Evolutionary conservation across 1,140 invertebrate species (phyloP), one percentile per base, ranked within the genome.

Genomic region (Pseudomyrmex pallidus): DNA sequence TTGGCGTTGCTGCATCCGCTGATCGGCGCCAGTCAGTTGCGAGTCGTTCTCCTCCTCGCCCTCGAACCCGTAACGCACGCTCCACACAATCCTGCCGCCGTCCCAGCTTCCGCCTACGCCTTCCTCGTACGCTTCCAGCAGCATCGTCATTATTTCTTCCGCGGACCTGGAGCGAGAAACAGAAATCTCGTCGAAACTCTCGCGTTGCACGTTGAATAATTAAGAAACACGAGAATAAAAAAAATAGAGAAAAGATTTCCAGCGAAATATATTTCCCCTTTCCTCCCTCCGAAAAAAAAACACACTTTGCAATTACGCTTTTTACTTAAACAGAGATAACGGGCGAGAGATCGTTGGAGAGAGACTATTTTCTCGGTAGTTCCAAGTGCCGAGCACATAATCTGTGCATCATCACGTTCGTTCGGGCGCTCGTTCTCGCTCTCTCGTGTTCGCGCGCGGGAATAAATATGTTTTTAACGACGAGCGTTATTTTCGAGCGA

Each of bases 121-220:
- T 87, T 98, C 97, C 83, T 98, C 97, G 35, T 97, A 97, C 5
- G 98, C 97, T 94, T 99, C 98, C 82, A 99, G 95, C 73, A 98
- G 94, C 97, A 98, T 98, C 3, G 97, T 97, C 91, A 99, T 97
- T 87, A 94, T 93, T 64, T 99, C 96, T 94, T 99, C 98, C 85
- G 97, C 96, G 44, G 96, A 95, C 84, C 97, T 96, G 90, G 66
- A 22, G 54, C 12, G 4, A 44, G 12, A 44, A 92, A 91, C 76
- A 15, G 12, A 25, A 57, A 1, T 57, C 17, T 20, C 35, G 10
- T 61, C 4, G 10, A 74, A 61, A 77, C 54, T 4, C 10, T 20
- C 4, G 22, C 22, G 20, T 61, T 8, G 15, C 15, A 22, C 8
- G 17, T 13, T 22, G 7, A 22, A 22, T 61, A 61, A 22, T 20